Evolutionary conservation across 2,113 vertebrate genomes (phyloP).

Genomic region (Gallinago jamesoni): DNA sequence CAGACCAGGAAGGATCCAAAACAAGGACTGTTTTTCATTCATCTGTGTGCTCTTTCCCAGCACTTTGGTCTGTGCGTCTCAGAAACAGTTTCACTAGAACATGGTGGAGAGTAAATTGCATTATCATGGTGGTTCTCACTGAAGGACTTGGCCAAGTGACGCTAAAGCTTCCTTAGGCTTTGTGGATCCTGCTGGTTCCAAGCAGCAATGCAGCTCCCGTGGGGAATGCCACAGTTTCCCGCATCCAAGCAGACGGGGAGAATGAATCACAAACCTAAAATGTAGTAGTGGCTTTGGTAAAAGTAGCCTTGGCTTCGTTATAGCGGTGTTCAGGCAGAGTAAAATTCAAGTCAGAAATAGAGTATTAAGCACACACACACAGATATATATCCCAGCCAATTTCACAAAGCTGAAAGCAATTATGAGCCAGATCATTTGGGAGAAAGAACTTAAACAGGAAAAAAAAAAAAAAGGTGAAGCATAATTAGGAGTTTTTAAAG

Average conservation of each 20-base stretch:
- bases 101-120: not conserved
- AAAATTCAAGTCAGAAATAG: not conserved
- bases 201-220: not conserved
- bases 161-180: not conserved
- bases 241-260: not conserved
- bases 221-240: accelerated
- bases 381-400: not conserved
- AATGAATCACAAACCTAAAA: not conserved
- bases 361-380: not conserved
- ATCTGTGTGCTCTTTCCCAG: not conserved
- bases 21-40: not conserved
- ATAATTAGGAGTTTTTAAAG: not conserved
- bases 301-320: not conserved
- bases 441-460: not conserved
- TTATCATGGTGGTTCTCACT: not conserved
- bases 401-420: constrained; percentile 48
- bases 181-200: not conserved
- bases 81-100: not conserved
- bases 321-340: not conserved
- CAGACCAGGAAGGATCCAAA: not conserved
- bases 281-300: not conserved
- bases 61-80: not conserved
- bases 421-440: constrained; percentile 22
- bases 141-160: not conserved
- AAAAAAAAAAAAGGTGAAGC: not conserved